Base-by-base conservation (phyloP, 2,888 invertebrate genomes). In the Drosophila mayaguana region DNA sequence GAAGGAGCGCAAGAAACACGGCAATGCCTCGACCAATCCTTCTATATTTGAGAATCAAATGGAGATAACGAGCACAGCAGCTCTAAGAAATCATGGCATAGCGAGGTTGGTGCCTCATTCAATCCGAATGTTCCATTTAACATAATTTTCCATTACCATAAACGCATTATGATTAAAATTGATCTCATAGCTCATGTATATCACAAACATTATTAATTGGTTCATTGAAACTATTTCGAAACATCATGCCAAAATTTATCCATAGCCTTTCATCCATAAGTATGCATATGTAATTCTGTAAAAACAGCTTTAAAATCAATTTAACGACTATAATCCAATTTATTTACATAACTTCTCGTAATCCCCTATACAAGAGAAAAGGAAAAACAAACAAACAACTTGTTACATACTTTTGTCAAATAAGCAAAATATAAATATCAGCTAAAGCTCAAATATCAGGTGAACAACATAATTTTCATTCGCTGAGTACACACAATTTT, bases 81-180 rank as follows among this genome's bases (percentile, higher is more conserved):
- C 93, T 20, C 92, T 93, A 20, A 94, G 94, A 86, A 94, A 94
- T 90, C 94, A 94, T 81, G 92, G 94, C 75, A 93, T 94, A 64
- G 94, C 94, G 72, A 94, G 94, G 95, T 95, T 93, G 80, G 80
- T 81, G 61, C 43, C 77, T 38, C 38, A 34, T 28, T 46, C 54
- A 32, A 63, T 38, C 18, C 7, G 42, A 18, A n/a, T 18, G n/a
- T 36, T 36, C 36, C 40, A n/a, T 7, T 51, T 63, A 32, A 2
- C 6, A 16, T 16, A 50, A 63, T 55, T 48, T 36, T 28, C 59
- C 75, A 75, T 75, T 75, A 51, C 46, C 57, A 65, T 34, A 22
- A 34, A 38, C 14, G n/a, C 43, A 65, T 64, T 25, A 25, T 18
- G n/a, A 34, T 28, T 18, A 8, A 51, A 48, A 54, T 32, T 48